Evolutionary conservation across 2,888 invertebrate genomes (phyloP).

Genomic region (Cephus nigrinus): DNA sequence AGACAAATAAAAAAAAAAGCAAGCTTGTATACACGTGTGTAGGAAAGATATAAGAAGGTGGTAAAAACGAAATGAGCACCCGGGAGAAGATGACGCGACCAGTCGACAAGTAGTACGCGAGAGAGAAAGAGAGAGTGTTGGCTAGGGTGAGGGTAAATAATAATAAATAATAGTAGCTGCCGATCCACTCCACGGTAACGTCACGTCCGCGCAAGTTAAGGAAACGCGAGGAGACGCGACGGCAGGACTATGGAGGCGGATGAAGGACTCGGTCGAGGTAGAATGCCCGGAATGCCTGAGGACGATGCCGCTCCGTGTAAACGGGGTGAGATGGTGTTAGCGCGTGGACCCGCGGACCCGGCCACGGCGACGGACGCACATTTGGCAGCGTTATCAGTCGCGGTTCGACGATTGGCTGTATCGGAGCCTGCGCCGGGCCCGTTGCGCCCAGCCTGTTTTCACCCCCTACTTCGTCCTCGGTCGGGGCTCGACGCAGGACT

Average conservation of each 20-base stretch:
- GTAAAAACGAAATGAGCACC: not conserved
- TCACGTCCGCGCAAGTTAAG: not conserved
- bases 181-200: not conserved
- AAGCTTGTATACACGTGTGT: not conserved
- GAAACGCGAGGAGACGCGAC: not conserved
- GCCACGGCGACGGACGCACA: constrained; percentile 59
- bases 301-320: constrained; percentile 9
- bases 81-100: not conserved
- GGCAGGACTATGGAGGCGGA: constrained; percentile 2
- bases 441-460: constrained; percentile 19
- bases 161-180: not conserved
- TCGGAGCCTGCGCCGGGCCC: constrained; percentile 63
- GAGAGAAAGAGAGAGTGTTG: not conserved
- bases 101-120: not conserved
- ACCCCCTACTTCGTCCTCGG: constrained; percentile 28
- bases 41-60: not conserved
- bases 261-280: not conserved
- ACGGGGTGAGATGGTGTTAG: constrained; percentile 44
- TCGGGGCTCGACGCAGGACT: constrained; percentile 36
- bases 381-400: constrained; percentile 64
- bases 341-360: constrained; percentile 54
- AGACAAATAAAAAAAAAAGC: not conserved
- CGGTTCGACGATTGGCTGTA: constrained; percentile 65
- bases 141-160: not conserved
- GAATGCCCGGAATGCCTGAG: not conserved